A percentile compares a stretch with the other conserved stretches of the same genome.
Evolutionary conservation across 2,888 invertebrate genomes (phyloP).

Genomic region (Metopia argyrocephala): DNA sequence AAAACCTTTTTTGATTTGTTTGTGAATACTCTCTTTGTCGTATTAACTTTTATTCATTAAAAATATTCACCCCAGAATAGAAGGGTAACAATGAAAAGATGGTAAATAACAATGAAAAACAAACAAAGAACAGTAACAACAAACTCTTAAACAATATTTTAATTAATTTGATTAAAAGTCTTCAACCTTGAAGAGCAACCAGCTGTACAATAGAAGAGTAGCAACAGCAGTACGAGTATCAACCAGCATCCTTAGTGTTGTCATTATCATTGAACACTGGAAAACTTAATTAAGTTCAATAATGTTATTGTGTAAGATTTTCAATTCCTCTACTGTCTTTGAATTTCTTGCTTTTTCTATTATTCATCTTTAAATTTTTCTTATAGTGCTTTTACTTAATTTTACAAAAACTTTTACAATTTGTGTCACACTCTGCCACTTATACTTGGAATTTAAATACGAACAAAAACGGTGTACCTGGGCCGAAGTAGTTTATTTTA

Average conservation of each 20-base stretch:
- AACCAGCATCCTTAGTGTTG: neutral
- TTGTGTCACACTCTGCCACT: neutral
- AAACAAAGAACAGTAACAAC: slow-evolving; percentile 16
- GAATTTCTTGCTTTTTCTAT: neutral
- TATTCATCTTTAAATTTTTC: neutral
- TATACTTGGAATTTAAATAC: neutral
- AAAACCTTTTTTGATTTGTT: slow-evolving; percentile 28
- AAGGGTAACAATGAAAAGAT: too few species aligned
- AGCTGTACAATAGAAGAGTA: neutral
- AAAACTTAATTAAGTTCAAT: slow-evolving; percentile 61
- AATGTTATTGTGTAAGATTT: slow-evolving; percentile 2
- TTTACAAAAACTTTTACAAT: neutral
- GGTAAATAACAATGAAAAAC: too few species aligned
- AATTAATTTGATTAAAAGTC: slow-evolving; percentile 56
- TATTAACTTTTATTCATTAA: slow-evolving; percentile 1
- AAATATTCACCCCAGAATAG: too few species aligned
- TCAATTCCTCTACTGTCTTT: neutral
- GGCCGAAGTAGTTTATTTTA: slow-evolving; percentile 22
- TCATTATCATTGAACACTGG: neutral
- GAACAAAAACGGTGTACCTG: slow-evolving; percentile 27
- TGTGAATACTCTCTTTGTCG: slow-evolving; percentile 21
- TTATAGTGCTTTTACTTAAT: too few species aligned
- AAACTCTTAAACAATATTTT: slow-evolving; percentile 34
- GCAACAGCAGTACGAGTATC: neutral
- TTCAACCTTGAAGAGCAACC: slow-evolving; percentile 53